These are phyloP conservation scores for Andrena cerasifolii DNA, from an alignment of 1,140 invertebrate genomes.

Conservation along the genomic window DNA sequence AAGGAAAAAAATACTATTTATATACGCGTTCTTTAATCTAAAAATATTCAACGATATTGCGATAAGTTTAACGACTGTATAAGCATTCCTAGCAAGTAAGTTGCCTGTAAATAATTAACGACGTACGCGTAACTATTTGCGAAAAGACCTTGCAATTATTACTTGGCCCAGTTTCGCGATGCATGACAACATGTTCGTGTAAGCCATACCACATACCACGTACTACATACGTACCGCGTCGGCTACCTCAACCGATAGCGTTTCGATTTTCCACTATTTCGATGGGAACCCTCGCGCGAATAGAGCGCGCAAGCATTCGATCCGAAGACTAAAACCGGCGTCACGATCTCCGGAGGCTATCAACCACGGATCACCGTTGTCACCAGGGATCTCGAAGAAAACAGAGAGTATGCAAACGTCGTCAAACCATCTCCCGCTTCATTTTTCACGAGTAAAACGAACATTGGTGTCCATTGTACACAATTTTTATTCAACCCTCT, in stretches of 20 bases:
- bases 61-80: slow-evolving; percentile 56
- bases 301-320: neutral
- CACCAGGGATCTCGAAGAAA: slow-evolving; percentile 15
- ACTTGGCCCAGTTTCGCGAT: neutral
- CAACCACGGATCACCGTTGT: neutral
- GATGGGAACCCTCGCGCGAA: neutral
- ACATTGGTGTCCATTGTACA: slow-evolving; percentile 59
- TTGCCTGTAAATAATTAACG: slow-evolving; percentile 58
- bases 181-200: slow-evolving; percentile 12
- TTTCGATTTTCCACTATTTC: slow-evolving; percentile 1
- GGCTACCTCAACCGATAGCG: slow-evolving; percentile 5
- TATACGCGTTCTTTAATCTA: slow-evolving; percentile 55
- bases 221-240: neutral
- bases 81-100: slow-evolving; percentile 57
- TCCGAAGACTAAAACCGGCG: neutral
- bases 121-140: slow-evolving; percentile 43
- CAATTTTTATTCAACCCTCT: slow-evolving; percentile 52
- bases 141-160: slow-evolving; percentile 8
- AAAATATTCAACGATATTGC: slow-evolving; percentile 45
- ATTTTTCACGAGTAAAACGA: slow-evolving; percentile 40
- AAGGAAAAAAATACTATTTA: slow-evolving; percentile 60
- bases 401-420: slow-evolving; percentile 2
- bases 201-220: too few relatives aligned
- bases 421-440: slow-evolving; percentile 6
- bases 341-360: neutral